Evolutionary conservation across 53 echinoderm and acorn worm species (phyloP), one percentile per base, ranked within the genome.

Genomic region (Temnopleurus reevesii): DNA sequence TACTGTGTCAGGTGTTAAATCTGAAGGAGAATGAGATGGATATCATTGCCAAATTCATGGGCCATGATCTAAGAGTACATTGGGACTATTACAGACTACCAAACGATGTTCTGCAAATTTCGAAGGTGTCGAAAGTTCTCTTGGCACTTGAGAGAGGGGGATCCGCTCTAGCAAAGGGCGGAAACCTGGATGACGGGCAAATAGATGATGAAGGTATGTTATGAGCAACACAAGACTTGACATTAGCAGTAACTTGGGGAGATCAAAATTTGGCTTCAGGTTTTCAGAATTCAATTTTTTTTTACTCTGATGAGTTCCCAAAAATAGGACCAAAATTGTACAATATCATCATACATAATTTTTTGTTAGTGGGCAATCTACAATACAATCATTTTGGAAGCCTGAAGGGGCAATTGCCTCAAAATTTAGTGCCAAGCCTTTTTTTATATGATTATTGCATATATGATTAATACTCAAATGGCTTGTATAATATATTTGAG

Each of bases 21-120:
- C 29, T 95, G 59, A 91, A 92, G 35, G 83, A 92, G 19, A 89
- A 95, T 53, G 92, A 95, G 44, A 35, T 93, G 38, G 92, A 95
- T 56, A 77, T 85, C 2, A 49, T 95, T 0, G 95, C 92, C 0
- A 91, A 35, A 4, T 90, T 91, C 86, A 81, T 95, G 59, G 91
- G 92, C 0, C 95, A 95, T 55, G 86, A 95, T 54, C 30, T 95
- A 5, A 10, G 46, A 21, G 54, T 77, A 0, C 94, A 94, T 36
- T 45, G 92, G 35, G 88, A 92, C 34, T 94, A 86, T 25, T 92
- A 94, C 43, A 10, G 92, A 4, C 49, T 94, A 4, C 94, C 92
- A 2, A 53, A 76, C 8, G 91, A 86, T 2, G 86, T 90, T 12
- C 23, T 95, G 31, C 92, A 95, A 71, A 53, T 95, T 13, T 92